phyloP scores from a whole-genome alignment of 2,797 vertebrate species.

The Enteromius argenteus region DNA sequence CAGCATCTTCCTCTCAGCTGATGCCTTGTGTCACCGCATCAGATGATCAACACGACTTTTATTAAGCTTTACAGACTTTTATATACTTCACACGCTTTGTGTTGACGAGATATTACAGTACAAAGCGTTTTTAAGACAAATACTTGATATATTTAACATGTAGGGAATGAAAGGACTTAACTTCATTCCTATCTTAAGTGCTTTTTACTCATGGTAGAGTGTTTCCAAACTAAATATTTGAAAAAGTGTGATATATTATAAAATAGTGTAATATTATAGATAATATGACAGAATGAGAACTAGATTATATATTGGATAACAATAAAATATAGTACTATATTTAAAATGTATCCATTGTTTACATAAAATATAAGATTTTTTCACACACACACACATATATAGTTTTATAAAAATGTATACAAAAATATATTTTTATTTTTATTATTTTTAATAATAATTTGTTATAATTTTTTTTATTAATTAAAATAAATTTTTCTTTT shows the following conservation, averaged over 20 bases:
- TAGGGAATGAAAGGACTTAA: no score
- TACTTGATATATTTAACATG: neutral
- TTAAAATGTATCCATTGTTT: neutral
- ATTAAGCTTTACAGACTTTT: neutral
- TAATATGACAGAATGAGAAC: neutral
- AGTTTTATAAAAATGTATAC: no score
- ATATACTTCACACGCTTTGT: neutral
- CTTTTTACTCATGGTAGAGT: neutral
- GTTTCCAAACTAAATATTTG: neutral
- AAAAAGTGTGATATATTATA: neutral
- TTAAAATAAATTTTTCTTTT: neutral
- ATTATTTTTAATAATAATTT: neutral
- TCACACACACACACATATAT: no score
- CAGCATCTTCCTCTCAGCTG: slow-evolving; percentile 26
- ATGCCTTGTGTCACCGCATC: slow-evolving; percentile 7
- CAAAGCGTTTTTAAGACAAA: neutral
- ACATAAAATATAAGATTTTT: neutral
- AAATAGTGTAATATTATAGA: neutral
- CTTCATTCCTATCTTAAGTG: neutral
- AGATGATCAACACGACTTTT: slow-evolving; percentile 28
- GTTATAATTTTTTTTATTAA: neutral
- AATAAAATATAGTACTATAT: neutral
- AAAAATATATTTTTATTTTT: neutral
- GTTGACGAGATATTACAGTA: neutral
- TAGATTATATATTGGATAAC: neutral